These are phyloP conservation scores for Colletes collaris DNA, from an alignment of 2,888 invertebrate species.

Conservation along the genomic window DNA sequence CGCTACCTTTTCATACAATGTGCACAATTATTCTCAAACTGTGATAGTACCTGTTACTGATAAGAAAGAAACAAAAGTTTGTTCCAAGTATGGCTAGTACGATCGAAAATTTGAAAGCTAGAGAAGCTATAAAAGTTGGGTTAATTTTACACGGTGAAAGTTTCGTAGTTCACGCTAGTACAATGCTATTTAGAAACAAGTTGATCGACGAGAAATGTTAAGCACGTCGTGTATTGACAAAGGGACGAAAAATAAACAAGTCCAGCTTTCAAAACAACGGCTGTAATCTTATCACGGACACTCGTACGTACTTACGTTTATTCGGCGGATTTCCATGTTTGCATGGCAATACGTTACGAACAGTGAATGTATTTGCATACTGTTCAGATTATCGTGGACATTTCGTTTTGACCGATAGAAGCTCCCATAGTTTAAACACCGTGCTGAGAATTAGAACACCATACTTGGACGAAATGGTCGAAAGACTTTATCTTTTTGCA, in stretches of 20 bases:
- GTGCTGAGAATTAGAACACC: constrained; percentile 14
- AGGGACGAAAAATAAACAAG: constrained; percentile 60
- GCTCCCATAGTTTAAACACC: constrained; percentile 12
- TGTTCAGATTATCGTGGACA: constrained; percentile 64
- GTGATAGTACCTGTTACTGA: background rate
- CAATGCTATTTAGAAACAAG: background rate
- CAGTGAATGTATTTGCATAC: constrained; percentile 70
- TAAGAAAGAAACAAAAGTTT: background rate
- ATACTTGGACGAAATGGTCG: background rate
- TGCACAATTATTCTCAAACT: background rate
- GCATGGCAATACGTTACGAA: constrained; percentile 62
- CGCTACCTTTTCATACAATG: constrained; percentile 15
- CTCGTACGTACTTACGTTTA: constrained; percentile 59
- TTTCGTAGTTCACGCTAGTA: background rate
- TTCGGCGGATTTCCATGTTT: constrained; percentile 70
- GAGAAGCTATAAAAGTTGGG: too few relatives aligned
- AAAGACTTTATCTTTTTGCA: background rate
- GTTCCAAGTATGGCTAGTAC: too few relatives aligned
- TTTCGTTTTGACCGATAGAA: constrained; percentile 60
- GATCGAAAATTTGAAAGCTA: too few relatives aligned
- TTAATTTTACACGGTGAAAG: too few relatives aligned
- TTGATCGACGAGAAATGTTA: constrained; percentile 27
- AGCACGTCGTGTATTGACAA: constrained; percentile 33
- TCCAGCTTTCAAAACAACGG: constrained; percentile 65
- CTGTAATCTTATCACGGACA: constrained; percentile 69